phyloP scores from a whole-genome alignment of 2,797 vertebrate species.

The Austrolebias charrua region DNA sequence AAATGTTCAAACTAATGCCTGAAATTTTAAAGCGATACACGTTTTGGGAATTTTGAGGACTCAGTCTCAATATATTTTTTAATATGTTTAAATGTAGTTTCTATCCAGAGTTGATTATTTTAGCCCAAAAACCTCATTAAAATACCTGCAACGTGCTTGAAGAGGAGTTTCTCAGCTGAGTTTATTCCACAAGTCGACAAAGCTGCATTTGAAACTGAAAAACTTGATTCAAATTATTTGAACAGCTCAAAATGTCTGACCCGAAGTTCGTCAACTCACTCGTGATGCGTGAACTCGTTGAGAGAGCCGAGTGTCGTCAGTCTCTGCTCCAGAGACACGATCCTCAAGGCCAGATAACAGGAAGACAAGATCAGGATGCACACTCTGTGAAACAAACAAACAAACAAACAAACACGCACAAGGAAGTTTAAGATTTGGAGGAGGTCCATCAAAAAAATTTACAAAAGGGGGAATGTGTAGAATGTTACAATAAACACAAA shows the following conservation, averaged over 20 bases:
- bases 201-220: too few relatives aligned
- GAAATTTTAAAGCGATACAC: too few relatives aligned
- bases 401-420: background rate
- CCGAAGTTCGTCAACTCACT: conserved; percentile 74
- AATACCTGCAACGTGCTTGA: too few relatives aligned
- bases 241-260: background rate
- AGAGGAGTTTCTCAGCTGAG: background rate
- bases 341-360: conserved; percentile 91
- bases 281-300: conserved; percentile 73
- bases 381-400: conserved; percentile 75
- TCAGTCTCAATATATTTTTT: too few relatives aligned
- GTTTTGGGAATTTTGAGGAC: too few relatives aligned
- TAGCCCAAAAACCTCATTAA: too few relatives aligned
- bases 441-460: too few relatives aligned
- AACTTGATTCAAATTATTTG: background rate
- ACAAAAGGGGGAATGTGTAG: too few relatives aligned
- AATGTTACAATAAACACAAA: too few relatives aligned
- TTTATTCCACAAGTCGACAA: background rate
- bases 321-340: conserved; percentile 85
- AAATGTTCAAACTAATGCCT: too few relatives aligned
- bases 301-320: conserved; percentile 80
- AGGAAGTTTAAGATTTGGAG: background rate
- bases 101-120: background rate
- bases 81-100: too few relatives aligned
- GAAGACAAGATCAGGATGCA: conserved; percentile 88